Percentiles rank a stretch among this genome's conserved stretches.
phyloP scores from a whole-genome alignment of 2,888 invertebrate species.

The Microctonus hyperodae region DNA sequence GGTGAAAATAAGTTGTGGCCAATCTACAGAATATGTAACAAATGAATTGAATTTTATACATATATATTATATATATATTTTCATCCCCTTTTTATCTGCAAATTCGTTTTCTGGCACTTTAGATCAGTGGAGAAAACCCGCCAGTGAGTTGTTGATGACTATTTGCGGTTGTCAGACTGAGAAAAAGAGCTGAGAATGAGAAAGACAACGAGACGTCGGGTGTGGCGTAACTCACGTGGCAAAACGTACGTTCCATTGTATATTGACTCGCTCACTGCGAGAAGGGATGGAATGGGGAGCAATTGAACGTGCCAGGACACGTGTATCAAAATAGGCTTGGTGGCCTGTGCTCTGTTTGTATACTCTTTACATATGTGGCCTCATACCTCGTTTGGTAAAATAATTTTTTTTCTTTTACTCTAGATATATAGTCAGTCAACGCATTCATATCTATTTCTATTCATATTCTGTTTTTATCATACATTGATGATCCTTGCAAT shows the following conservation, averaged over 20 bases:
- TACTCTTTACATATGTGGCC: slow-evolving; percentile 31
- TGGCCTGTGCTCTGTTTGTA: slow-evolving; percentile 53
- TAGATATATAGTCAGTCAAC: not conserved
- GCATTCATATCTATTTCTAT: not conserved
- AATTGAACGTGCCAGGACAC: slow-evolving; percentile 54
- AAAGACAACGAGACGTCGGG: slow-evolving; percentile 22
- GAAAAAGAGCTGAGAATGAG: slow-evolving; percentile 12
- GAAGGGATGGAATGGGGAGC: slow-evolving; percentile 42
- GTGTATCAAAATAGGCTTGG: slow-evolving; percentile 59
- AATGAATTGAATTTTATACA: not conserved
- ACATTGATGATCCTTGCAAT: too few relatives aligned
- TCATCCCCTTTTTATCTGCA: slow-evolving; percentile 4
- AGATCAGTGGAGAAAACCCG: not conserved
- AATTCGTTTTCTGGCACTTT: slow-evolving; percentile 50
- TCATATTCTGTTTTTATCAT: not conserved
- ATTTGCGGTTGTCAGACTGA: not conserved
- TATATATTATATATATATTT: slow-evolving; percentile 23
- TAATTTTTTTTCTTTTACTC: slow-evolving; percentile 12
- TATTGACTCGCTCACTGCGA: slow-evolving; percentile 33
- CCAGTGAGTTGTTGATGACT: not conserved
- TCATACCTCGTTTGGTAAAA: slow-evolving; percentile 29
- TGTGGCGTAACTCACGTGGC: slow-evolving; percentile 47
- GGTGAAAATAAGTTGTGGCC: slow-evolving; percentile 57
- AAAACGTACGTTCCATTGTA: slow-evolving; percentile 47
- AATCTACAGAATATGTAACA: slow-evolving; percentile 40